phyloP scores from a whole-genome alignment of 2,797 vertebrate species.

The Hydrolagus colliei region DNA sequence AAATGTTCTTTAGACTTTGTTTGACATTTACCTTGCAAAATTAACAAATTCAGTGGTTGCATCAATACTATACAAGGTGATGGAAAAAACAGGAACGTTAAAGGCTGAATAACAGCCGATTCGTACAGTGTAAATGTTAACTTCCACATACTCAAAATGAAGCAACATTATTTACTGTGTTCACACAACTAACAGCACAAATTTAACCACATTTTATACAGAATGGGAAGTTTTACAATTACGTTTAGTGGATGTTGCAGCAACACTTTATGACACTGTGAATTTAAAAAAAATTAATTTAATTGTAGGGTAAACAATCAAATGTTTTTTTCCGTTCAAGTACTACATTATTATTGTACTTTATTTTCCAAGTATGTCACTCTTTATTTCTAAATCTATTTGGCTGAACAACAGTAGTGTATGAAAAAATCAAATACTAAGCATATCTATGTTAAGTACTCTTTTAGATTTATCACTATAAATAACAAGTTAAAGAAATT shows the following conservation, averaged over 20 bases:
- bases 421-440: conserved; percentile 31
- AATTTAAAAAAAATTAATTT: conserved; percentile 52
- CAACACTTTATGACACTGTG: conserved; percentile 44
- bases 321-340: conserved; percentile 44
- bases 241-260: conserved; percentile 44
- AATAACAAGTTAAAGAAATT: conserved; percentile 25
- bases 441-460: conserved; percentile 24
- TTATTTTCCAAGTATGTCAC: conserved; percentile 41
- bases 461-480: conserved; percentile 25
- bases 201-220: conserved; percentile 56
- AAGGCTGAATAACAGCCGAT: background rate
- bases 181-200: conserved; percentile 62
- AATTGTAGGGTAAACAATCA: conserved; percentile 45
- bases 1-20: conserved; percentile 49
- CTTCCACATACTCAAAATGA: conserved; percentile 41
- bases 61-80: background rate
- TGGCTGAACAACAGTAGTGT: conserved; percentile 33
- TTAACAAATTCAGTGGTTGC: background rate
- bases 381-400: conserved; percentile 37
- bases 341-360: conserved; percentile 39
- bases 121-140: conserved; percentile 17
- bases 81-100: conserved; percentile 7
- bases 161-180: conserved; percentile 51
- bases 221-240: conserved; percentile 42
- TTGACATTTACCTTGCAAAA: conserved; percentile 40